Conservation (phyloP, 2,888 invertebrate genomes). For the Marasmarcha lunaedactyla region DNA sequence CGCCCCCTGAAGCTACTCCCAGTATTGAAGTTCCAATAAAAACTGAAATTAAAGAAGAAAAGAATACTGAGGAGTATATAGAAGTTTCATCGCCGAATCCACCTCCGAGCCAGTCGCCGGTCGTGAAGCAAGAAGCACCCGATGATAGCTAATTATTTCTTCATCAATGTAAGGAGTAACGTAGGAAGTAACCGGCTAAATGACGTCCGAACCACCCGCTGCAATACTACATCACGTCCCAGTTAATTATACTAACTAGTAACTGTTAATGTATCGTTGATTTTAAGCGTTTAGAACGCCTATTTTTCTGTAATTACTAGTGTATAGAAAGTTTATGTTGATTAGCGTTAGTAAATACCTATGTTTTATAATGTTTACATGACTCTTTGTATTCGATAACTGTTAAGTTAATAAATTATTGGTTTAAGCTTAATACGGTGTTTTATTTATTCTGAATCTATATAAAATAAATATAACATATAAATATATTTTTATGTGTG, state of each 20-base stretch:
- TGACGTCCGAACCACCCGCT: constrained; percentile 58
- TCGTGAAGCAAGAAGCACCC: constrained; percentile 52
- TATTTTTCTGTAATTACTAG: constrained; percentile 35
- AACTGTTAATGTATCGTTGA: constrained; percentile 41
- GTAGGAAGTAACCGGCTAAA: too few relatives aligned
- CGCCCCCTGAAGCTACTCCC: constrained; percentile 32
- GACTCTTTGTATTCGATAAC: constrained; percentile 54
- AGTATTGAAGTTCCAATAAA: constrained; percentile 34
- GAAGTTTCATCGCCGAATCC: constrained; percentile 58
- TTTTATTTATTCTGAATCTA: constrained; percentile 13
- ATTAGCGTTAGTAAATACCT: constrained; percentile 30
- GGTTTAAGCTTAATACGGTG: constrained; percentile 45
- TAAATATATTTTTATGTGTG: too few relatives aligned
- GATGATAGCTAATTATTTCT: constrained; percentile 53
- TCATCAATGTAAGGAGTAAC: too few relatives aligned
- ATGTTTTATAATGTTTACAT: constrained; percentile 66
- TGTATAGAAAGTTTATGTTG: constrained; percentile 44
- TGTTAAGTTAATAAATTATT: constrained; percentile 65
- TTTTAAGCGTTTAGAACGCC: constrained; percentile 63
- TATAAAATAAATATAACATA: too few relatives aligned
- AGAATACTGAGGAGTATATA: constrained; percentile 55
- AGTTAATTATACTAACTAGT: constrained; percentile 37
- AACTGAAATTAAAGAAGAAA: constrained; percentile 57
- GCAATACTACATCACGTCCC: constrained; percentile 70
- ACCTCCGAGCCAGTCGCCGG: constrained; percentile 26